These are phyloP conservation scores for Ectropis grisescens DNA, from an alignment of 1,140 invertebrate species.

Conservation along the genomic window DNA sequence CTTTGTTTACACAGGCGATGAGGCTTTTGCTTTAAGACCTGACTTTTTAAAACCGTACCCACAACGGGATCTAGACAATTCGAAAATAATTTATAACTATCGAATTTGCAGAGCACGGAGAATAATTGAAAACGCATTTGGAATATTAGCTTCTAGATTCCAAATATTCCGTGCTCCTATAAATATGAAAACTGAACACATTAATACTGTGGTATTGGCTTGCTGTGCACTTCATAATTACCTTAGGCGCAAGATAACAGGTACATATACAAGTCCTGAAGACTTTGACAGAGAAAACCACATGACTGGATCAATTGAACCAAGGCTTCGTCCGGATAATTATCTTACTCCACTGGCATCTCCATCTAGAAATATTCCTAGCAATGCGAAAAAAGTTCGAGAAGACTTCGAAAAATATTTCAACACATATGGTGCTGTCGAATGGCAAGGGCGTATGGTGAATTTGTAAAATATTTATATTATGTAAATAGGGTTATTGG, in stretches of 20 bases:
- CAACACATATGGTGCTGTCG: constrained; percentile 2
- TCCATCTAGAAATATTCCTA: constrained; percentile 1
- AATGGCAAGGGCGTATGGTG: constrained; percentile 5
- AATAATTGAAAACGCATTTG: too few relatives aligned
- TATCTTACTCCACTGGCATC: constrained; percentile 2
- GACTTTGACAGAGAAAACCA: constrained; percentile 7
- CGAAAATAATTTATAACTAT: constrained; percentile 1
- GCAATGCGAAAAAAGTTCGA: constrained; percentile 5
- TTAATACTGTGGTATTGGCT: constrained; percentile 5
- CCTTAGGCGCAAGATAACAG: constrained; percentile 5
- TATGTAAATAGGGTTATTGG: too few relatives aligned
- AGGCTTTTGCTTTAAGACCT: constrained; percentile 5
- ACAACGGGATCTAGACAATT: constrained; percentile 4
- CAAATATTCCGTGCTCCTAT: constrained; percentile 4
- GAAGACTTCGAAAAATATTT: constrained; percentile 3
- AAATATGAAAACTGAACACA: constrained; percentile 1
- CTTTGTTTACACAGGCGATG: constrained; percentile 4
- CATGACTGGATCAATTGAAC: constrained; percentile 4
- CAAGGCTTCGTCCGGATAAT: constrained; percentile 3
- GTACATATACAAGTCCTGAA: neutral
- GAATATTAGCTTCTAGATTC: constrained; percentile 1
- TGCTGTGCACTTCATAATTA: constrained; percentile 7
- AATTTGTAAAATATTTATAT: constrained; percentile 4
- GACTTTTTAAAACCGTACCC: constrained; percentile 7
- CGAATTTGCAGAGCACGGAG: constrained; percentile 1